Conservation (phyloP, 2,113 vertebrate genomes). For the Lamprotornis superbus region DNA sequence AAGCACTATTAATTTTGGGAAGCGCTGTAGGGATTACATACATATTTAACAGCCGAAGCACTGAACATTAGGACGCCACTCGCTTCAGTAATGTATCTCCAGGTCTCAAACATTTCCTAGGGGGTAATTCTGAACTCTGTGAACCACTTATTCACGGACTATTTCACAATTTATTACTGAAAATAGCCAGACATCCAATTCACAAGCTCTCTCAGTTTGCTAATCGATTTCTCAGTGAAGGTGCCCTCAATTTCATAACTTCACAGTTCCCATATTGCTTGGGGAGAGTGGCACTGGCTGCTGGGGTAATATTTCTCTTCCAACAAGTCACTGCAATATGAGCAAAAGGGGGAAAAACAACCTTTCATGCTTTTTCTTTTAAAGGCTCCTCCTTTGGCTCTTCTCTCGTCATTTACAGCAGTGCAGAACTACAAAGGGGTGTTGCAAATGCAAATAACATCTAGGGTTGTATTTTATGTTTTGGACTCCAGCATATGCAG, state of each 20-base stretch:
- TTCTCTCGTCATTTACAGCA: background rate
- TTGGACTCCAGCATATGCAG: background rate
- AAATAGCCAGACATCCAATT: conserved; percentile 86
- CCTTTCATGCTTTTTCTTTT: conserved; percentile 47
- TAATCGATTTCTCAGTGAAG: conserved; percentile 87
- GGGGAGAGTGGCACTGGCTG: conserved; percentile 67
- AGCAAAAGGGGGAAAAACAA: conserved; percentile 69
- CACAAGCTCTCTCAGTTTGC: conserved; percentile 81
- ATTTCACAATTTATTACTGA: conserved; percentile 86
- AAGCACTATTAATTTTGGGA: conserved; percentile 78
- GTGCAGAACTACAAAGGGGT: background rate
- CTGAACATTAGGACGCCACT: conserved; percentile 69
- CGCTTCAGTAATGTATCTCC: conserved; percentile 74
- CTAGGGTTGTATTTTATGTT: background rate
- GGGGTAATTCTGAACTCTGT: conserved; percentile 82
- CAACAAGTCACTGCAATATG: conserved; percentile 73
- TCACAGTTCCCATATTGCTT: conserved; percentile 75
- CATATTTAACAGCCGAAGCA: conserved; percentile 77
- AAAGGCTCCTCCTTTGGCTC: conserved; percentile 34
- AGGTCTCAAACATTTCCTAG: conserved; percentile 76
- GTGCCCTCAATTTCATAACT: conserved; percentile 84
- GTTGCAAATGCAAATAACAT: background rate
- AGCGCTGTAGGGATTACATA: conserved; percentile 75
- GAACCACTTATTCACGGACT: conserved; percentile 82
- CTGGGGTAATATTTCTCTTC: conserved; percentile 79